Percentiles rank a stretch among this genome's conserved stretches.
These are phyloP conservation scores for Verasper variegatus DNA, from an alignment of 2,113 vertebrate species.

Conservation along the genomic window DNA sequence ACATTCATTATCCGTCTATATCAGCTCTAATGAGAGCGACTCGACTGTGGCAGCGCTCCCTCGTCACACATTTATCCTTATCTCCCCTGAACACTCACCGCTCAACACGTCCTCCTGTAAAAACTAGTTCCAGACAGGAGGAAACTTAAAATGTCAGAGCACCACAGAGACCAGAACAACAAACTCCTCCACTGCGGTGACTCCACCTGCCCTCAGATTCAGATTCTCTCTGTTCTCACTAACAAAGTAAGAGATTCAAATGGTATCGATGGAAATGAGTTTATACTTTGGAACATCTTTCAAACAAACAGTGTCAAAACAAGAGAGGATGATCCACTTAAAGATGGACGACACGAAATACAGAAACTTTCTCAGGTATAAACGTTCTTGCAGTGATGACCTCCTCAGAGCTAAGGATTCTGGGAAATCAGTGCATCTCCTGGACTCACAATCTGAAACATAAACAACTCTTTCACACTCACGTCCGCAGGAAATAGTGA, in stretches of 20 bases:
- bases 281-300: too few relatives aligned
- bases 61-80: conserved; percentile 25
- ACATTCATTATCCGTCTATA: conserved; percentile 43
- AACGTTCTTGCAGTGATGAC: too few relatives aligned
- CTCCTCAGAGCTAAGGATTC: background rate
- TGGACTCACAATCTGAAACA: background rate
- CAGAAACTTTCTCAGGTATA: background rate
- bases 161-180: background rate
- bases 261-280: too few relatives aligned
- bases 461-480: background rate
- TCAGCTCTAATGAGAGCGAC: conserved; percentile 50
- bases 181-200: too few relatives aligned
- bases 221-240: too few relatives aligned
- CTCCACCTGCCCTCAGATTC: too few relatives aligned
- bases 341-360: too few relatives aligned
- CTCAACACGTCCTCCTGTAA: conserved; percentile 3
- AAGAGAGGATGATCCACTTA: too few relatives aligned
- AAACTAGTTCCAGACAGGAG: background rate
- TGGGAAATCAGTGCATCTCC: background rate
- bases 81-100: conserved; percentile 7
- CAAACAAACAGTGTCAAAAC: too few relatives aligned
- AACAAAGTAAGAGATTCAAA: too few relatives aligned
- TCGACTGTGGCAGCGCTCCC: conserved; percentile 17
- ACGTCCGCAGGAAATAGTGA: background rate
- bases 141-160: background rate